Evolutionary conservation across 2,797 vertebrate genomes (phyloP).

Genomic region (Sciurus carolinensis): DNA sequence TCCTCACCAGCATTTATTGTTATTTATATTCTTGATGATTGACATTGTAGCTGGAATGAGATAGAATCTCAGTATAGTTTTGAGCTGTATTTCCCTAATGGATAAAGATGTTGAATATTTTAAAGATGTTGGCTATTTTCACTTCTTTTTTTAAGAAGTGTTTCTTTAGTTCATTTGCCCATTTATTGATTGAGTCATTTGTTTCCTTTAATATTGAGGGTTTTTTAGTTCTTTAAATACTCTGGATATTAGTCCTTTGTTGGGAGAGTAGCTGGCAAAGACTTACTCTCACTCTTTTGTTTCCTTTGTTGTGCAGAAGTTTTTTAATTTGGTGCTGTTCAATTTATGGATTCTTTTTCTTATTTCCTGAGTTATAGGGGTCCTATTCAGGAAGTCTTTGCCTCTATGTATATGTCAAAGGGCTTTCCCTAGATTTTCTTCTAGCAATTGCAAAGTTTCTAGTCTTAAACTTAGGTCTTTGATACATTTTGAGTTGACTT

Average conservation of each 20-base stretch:
- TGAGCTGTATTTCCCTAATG: background rate
- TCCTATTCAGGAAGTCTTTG: no score
- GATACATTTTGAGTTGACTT: no score
- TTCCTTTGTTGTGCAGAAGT: background rate
- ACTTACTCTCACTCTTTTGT: background rate
- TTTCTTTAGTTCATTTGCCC: background rate
- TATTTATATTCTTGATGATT: background rate
- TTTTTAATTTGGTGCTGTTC: background rate
- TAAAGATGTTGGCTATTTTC: background rate
- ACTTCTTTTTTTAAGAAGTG: background rate
- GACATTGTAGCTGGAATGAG: background rate
- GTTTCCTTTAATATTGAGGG: background rate
- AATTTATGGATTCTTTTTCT: no score
- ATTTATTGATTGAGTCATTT: background rate
- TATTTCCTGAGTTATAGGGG: no score
- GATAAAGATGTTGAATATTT: background rate
- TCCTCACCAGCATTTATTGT: background rate
- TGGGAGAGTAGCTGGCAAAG: background rate
- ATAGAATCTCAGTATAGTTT: background rate
- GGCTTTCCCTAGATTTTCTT: no score
- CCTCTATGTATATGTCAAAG: no score
- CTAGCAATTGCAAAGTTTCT: no score
- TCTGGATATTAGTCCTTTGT: background rate
- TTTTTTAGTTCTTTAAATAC: background rate
- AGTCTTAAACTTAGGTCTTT: no score